Evolutionary conservation across 2,888 invertebrate genomes (phyloP), one percentile per base, ranked within the genome.

Genomic region (Lepidochitona cinerea): DNA sequence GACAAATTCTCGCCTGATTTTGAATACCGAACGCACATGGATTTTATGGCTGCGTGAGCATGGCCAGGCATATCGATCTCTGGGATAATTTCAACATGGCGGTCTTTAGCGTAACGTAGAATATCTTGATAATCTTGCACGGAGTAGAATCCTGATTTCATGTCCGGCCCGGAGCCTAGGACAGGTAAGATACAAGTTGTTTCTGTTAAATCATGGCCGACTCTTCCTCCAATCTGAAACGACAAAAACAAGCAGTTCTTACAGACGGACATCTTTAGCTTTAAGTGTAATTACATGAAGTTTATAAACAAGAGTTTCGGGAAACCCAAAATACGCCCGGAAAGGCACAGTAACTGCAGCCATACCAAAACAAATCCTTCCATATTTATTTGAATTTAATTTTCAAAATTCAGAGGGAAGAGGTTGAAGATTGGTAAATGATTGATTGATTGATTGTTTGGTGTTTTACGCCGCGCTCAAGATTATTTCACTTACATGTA

Each of bases 1-100:
- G 71, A 14, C 72, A 81, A 78, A 73, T 82, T 71, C 35, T 80
- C 71, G 37, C 67, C 77, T 32, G 79, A 73, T 35, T 71, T 78
- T 18, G 77, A 68, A 69, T 83, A 80, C 6, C 86, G 75, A 5
- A 84, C 81, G 74, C 84, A 80, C 87, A 88, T 88, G 53, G 87
- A 81, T 37, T 77, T 76, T 14, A 88, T 83, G 6, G 87, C 87
- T 36, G 88, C 87, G 73, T 86, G 85, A 71, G 86, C 84, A 71
- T 88, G 88, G 18, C 88, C 88, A 1, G 88, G 88, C 84, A 87
- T 84, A 72, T 88, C 88, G 29, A 88, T 84, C 68, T 88, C 88
- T 33, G 88, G 88, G 75, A 88, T 87, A n/a, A 88, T 84, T 71
- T 87, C 86, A 36, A 88, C 85, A 75, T 86, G 83, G 6, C 83